These are phyloP conservation scores for Ambastaia sidthimunki DNA, from an alignment of 2,797 vertebrate genomes.

Conservation along the genomic window DNA sequence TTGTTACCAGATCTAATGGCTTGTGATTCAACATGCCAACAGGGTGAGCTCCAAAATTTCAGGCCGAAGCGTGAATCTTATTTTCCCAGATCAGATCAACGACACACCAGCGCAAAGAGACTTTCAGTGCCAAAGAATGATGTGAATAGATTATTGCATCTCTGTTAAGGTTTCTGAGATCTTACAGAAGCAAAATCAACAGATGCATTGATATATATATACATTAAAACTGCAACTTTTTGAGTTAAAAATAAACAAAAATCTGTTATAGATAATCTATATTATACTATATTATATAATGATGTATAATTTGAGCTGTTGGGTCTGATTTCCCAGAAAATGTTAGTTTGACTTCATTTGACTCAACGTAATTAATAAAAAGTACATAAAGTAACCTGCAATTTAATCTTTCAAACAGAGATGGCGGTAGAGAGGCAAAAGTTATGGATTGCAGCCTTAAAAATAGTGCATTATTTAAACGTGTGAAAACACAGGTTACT, in stretches of 20 bases:
- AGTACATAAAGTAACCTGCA: too few species aligned
- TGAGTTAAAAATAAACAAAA: too few species aligned
- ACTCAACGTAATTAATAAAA: too few species aligned
- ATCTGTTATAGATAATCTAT: too few species aligned
- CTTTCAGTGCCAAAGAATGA: conserved; percentile 46
- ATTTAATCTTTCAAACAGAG: too few species aligned
- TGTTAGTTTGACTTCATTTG: too few species aligned
- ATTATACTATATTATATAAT: too few species aligned
- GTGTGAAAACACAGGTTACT: not conserved
- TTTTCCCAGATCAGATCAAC: conserved; percentile 51
- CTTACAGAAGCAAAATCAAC: not conserved
- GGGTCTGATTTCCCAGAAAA: too few species aligned
- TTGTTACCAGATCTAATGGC: conserved; percentile 56
- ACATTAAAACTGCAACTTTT: too few species aligned
- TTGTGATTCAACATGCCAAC: conserved; percentile 56
- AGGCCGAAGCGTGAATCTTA: conserved; percentile 56
- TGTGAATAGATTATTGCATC: conserved; percentile 35
- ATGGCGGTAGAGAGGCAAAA: too few species aligned
- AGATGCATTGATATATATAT: not conserved
- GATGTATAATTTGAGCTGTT: too few species aligned
- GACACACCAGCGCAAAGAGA: conserved; percentile 55
- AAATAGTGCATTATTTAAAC: not conserved
- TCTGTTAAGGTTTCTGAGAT: conserved; percentile 23
- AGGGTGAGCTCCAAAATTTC: conserved; percentile 59
- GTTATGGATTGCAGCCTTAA: too few species aligned